Base-by-base conservation (phyloP, 2,113 vertebrate genomes). In the Nothobranchius kuhntae region DNA sequence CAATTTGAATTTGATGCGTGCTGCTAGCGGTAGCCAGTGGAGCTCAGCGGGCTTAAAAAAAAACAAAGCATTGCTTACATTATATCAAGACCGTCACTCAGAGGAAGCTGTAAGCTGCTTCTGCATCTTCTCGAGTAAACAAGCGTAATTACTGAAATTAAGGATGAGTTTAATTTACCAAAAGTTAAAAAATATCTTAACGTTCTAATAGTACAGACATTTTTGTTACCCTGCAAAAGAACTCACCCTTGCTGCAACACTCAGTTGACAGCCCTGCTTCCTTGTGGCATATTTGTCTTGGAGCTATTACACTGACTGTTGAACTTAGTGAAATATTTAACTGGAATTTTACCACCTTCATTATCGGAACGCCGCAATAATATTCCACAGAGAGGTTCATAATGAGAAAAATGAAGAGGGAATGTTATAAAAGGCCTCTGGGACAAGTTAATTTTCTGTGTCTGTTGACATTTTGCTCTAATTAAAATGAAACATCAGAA, bases 381-480 rank as follows among this genome's bases (percentile, higher is more conserved):
- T 47, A 38, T 52, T 30, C 30, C 26, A 58, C 56, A 54, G 51
- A 55, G 57, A 60, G 50, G 0, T 26, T 17, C 9, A 21, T 52
- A 48, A 72, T 30, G 53, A 62, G 35, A n/a, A 46, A 48, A 50
- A 24, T 15, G 2, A 73, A 21, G 24, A 14, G 35, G 11, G 58
- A 61, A 44, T 65, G 9, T 70, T 67, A 55, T 61, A 42, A 14
- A 3, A 38, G 11, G 56, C 63, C 52, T 65, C 21, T 42, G 35
- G 73, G 61, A 76, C 65, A 63, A 50, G 9, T 42, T 30, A 48
- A 52, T n/a, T 73, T 62, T 42, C 57, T 15, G 46, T 36, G 50
- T 46, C 36, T 40, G 47, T 17, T 75, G 62, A 75, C 71, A 74
- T 77, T 82, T 62, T 52, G 44, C 48, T 15, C 53, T 52, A 56